Percentiles rank a stretch among this genome's conserved stretches.
Conservation (phyloP, 1,140 invertebrate species). For the Ceratina australensis region DNA sequence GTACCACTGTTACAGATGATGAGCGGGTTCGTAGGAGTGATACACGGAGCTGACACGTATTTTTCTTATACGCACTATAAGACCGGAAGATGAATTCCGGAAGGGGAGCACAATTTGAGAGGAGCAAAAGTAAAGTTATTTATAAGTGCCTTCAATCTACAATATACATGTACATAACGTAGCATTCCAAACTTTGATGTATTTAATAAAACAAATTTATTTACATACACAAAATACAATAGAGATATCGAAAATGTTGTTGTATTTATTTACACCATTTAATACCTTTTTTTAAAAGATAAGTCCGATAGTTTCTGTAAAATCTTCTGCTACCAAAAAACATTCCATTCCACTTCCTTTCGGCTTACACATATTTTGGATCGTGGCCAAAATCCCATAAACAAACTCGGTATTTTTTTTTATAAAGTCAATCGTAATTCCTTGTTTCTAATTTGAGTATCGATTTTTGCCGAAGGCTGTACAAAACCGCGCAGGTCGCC, state of each 20-base stretch:
- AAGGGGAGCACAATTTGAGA: not conserved
- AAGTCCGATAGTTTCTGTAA: too few species aligned
- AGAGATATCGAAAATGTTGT: not conserved
- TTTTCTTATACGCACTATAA: slow-evolving; percentile 84
- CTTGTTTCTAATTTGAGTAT: not conserved
- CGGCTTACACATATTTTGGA: not conserved
- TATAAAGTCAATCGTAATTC: not conserved
- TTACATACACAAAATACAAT: too few species aligned
- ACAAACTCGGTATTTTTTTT: too few species aligned
- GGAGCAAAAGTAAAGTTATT: too few species aligned
- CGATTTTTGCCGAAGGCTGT: slow-evolving; percentile 40
- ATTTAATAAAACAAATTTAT: not conserved
- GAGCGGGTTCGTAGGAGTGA: slow-evolving; percentile 84
- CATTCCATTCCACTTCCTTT: too few species aligned
- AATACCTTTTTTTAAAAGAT: too few species aligned
- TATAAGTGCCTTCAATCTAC: too few species aligned
- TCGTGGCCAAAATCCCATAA: not conserved
- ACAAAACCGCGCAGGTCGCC: slow-evolving; percentile 42
- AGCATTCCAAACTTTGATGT: not conserved
- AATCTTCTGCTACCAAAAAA: too few species aligned
- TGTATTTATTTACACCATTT: not conserved
- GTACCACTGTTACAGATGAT: slow-evolving; percentile 80
- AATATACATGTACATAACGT: not conserved
- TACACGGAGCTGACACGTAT: slow-evolving; percentile 88
- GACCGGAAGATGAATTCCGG: slow-evolving; percentile 73